phyloP scores from a whole-genome alignment of 2,888 invertebrate species.

The Nipponacmea schrenckii region DNA sequence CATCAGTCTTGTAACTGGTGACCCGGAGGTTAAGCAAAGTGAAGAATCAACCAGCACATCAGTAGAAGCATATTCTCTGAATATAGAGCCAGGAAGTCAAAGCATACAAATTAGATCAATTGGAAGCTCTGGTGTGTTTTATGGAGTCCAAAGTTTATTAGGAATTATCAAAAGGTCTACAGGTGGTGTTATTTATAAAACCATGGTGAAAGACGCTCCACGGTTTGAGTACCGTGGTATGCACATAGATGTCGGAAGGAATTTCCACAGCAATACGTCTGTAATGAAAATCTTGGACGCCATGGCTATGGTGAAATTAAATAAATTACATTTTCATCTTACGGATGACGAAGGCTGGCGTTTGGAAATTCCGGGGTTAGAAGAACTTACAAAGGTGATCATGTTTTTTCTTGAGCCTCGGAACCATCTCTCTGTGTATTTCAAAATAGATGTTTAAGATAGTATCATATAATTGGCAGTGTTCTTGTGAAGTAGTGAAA shows the following conservation, averaged over 20 bases:
- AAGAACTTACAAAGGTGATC: slow-evolving; percentile 60
- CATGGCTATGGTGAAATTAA: slow-evolving; percentile 65
- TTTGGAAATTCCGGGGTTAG: slow-evolving; percentile 61
- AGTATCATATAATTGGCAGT: no score
- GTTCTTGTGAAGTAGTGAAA: no score
- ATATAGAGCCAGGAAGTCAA: slow-evolving; percentile 23
- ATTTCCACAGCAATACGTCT: slow-evolving; percentile 53
- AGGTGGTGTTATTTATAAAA: slow-evolving; percentile 31
- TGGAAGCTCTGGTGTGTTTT: slow-evolving; percentile 28
- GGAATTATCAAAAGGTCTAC: slow-evolving; percentile 20
- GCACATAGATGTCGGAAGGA: slow-evolving; percentile 50
- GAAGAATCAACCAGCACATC: background rate
- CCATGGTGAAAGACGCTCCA: slow-evolving; percentile 41
- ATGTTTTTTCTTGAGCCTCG: no score
- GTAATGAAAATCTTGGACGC: slow-evolving; percentile 51
- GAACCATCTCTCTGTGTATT: no score
- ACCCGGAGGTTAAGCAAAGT: slow-evolving; percentile 9
- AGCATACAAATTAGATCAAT: slow-evolving; percentile 29
- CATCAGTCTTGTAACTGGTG: slow-evolving; percentile 18
- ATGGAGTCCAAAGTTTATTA: slow-evolving; percentile 37
- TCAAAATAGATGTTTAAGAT: no score
- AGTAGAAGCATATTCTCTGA: slow-evolving; percentile 38
- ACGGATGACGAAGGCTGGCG: slow-evolving; percentile 66
- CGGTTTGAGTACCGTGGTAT: slow-evolving; percentile 49
- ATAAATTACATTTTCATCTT: slow-evolving; percentile 63